phyloP scores from a whole-genome alignment of 2,888 invertebrate species.

The Tiliacea aurago region DNA sequence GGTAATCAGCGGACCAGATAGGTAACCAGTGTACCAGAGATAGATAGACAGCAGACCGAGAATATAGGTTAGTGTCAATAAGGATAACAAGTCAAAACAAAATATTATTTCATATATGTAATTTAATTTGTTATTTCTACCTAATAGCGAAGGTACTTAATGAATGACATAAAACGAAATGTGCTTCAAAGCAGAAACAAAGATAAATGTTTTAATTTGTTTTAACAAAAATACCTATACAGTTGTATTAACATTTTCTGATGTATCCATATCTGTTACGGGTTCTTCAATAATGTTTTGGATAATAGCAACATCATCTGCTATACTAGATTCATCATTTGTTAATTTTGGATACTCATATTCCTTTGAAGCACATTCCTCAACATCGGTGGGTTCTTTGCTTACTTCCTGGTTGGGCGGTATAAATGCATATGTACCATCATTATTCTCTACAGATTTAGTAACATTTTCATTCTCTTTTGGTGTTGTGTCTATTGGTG shows the following conservation, averaged over 20 bases:
- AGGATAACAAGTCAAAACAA: constrained; percentile 1
- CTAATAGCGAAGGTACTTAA: constrained; percentile 43
- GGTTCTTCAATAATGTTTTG: constrained; percentile 34
- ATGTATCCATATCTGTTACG: constrained; percentile 19
- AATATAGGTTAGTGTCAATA: background rate
- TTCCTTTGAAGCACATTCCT: constrained; percentile 35
- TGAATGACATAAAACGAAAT: constrained; percentile 52
- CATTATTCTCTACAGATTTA: constrained; percentile 28
- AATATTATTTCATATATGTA: constrained; percentile 13
- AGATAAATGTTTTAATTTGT: constrained; percentile 36
- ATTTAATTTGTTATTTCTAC: constrained; percentile 60
- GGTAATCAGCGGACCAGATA: background rate
- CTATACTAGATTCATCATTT: constrained; percentile 24
- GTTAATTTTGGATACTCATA: constrained; percentile 27
- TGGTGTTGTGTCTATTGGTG: constrained; percentile 18
- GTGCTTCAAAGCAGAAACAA: constrained; percentile 61
- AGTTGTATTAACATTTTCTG: constrained; percentile 41
- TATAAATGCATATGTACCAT: constrained; percentile 8
- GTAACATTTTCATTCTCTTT: constrained; percentile 30
- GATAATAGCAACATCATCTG: constrained; percentile 22
- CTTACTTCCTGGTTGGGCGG: constrained; percentile 32
- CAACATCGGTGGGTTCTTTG: constrained; percentile 42
- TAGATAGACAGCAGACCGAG: background rate
- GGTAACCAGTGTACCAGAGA: background rate
- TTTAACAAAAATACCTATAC: constrained; percentile 41